These are phyloP conservation scores for Oscarella lobularis DNA, from an alignment of 37 sponge, comb jelly and placozoan genomes.

Conservation along the genomic window DNA sequence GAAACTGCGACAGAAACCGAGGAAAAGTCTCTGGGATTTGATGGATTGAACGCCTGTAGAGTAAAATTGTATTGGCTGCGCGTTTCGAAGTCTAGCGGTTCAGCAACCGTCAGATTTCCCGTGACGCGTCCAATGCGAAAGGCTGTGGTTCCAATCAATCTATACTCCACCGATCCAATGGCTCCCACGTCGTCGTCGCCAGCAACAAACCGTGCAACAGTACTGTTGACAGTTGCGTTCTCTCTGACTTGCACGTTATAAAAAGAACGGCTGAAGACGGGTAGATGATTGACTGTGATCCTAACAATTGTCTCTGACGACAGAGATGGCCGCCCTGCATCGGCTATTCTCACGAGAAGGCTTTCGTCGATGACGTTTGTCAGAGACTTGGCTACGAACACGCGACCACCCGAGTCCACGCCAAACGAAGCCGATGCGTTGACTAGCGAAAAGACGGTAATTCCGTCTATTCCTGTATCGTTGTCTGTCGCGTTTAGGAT, in stretches of 20 bases:
- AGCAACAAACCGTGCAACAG: neutral
- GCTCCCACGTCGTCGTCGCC: neutral
- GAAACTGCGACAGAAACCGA: too few species aligned
- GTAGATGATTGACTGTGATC: constrained; percentile 40
- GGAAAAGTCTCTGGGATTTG: too few species aligned
- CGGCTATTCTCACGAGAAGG: neutral
- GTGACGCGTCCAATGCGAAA: neutral
- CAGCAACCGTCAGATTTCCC: neutral
- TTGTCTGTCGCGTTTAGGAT: neutral
- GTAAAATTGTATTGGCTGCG: too few species aligned
- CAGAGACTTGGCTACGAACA: neutral
- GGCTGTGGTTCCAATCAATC: neutral
- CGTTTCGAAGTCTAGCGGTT: constrained; percentile 1
- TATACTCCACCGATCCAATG: neutral
- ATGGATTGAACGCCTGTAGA: too few species aligned
- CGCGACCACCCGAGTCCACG: neutral
- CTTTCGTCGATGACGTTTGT: neutral
- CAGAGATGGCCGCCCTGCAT: neutral
- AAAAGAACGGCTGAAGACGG: constrained; percentile 23
- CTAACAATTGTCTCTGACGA: constrained; percentile 9
- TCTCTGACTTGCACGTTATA: neutral
- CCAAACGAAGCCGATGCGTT: neutral
- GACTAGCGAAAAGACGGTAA: neutral
- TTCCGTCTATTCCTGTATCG: neutral
- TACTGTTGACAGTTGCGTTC: neutral